phyloP scores from a whole-genome alignment of 1,140 invertebrate genomes.

The Ridgeia piscesae region DNA sequence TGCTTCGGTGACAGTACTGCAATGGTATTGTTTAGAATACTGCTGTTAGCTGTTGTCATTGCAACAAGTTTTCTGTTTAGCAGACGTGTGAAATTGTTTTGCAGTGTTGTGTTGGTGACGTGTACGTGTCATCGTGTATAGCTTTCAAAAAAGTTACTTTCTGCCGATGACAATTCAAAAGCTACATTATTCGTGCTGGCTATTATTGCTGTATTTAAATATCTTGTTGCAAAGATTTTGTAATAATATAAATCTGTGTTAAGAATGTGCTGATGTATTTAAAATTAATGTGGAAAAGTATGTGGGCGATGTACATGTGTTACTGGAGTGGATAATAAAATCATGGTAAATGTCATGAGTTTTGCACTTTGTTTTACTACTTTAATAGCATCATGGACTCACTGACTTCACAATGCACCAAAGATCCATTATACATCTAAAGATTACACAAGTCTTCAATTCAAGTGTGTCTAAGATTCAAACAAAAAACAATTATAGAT shows the following conservation, averaged over 20 bases:
- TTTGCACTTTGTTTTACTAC: not conserved
- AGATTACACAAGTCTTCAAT: no score
- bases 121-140: not conserved
- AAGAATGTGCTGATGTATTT: not conserved
- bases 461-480: not conserved
- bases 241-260: not conserved
- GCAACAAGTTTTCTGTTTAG: not conserved
- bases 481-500: not conserved
- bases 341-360: not conserved
- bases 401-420: no score
- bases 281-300: not conserved
- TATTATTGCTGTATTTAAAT: constrained; percentile 2
- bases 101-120: not conserved
- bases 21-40: no score
- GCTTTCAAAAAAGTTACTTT: not conserved
- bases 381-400: no score
- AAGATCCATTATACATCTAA: no score
- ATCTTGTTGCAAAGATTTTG: not conserved
- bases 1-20: not conserved
- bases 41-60: not conserved
- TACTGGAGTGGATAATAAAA: not conserved
- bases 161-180: not conserved
- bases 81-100: not conserved
- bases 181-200: not conserved
- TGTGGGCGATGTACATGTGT: not conserved